Percentiles rank a stretch among this genome's conserved stretches.
phyloP scores from a whole-genome alignment of 2,797 vertebrate species.

The Acanthiza pusilla region DNA sequence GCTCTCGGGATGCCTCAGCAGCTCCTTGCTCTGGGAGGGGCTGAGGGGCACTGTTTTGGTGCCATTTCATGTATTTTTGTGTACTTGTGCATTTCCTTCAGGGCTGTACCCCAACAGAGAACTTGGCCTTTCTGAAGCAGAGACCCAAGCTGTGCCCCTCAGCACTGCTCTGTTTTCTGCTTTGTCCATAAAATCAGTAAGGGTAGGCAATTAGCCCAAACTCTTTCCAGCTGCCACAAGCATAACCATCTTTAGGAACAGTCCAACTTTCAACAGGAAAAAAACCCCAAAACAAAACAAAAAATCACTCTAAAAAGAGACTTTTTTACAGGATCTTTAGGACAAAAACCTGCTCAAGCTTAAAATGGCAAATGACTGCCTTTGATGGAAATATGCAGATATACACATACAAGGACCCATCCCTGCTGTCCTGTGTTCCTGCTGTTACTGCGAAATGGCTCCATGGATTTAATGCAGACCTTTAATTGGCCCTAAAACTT shows the following conservation, averaged over 20 bases:
- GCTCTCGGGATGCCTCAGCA: not conserved
- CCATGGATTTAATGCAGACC: not conserved
- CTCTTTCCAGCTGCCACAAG: not conserved
- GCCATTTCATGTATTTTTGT: not conserved
- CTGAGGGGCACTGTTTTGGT: not conserved
- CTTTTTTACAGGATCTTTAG: not conserved
- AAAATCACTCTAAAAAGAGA: not conserved
- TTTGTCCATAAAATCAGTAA: not conserved
- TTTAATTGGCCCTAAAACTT: not conserved
- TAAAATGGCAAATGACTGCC: not conserved
- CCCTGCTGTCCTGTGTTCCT: not conserved
- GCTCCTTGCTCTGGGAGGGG: not conserved
- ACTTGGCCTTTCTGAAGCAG: not conserved
- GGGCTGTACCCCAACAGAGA: not conserved
- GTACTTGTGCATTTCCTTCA: rapidly evolving
- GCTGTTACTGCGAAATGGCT: not conserved
- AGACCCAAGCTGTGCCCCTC: not conserved
- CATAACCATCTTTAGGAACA: not conserved
- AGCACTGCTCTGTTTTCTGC: not conserved
- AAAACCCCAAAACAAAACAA: not conserved
- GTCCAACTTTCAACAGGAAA: not conserved
- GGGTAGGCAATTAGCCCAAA: not conserved
- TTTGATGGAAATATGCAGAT: not conserved
- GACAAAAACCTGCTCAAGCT: not conserved
- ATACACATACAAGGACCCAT: not conserved